Conservation (phyloP, 2,797 vertebrate genomes). For the Brotula barbata region DNA sequence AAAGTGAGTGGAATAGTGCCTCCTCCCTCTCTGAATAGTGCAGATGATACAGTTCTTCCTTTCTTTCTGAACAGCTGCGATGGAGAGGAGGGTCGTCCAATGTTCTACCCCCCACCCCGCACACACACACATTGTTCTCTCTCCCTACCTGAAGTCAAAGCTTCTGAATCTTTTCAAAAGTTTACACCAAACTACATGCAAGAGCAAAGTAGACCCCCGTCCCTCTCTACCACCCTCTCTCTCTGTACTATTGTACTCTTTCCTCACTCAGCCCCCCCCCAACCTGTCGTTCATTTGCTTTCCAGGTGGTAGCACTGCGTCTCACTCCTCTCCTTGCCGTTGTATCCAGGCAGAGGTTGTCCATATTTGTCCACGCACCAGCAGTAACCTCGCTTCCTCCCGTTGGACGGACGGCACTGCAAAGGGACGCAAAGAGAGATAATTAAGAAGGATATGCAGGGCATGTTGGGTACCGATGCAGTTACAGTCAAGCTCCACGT, state of each 20-base stretch:
- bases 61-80: constrained; percentile 49
- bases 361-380: constrained; percentile 98
- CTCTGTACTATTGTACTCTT: constrained; percentile 24
- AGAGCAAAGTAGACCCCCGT: constrained; percentile 51
- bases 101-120: constrained; percentile 19
- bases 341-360: constrained; percentile 84
- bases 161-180: constrained; percentile 69
- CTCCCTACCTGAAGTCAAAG: constrained; percentile 62
- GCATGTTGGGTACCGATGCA: too few relatives aligned
- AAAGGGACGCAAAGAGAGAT: constrained; percentile 13
- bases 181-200: constrained; percentile 67
- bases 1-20: constrained; percentile 80
- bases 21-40: constrained; percentile 80
- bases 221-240: constrained; percentile 31
- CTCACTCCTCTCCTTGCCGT: constrained; percentile 82
- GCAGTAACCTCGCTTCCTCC: constrained; percentile 91
- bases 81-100: constrained; percentile 42
- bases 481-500: too few relatives aligned
- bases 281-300: constrained; percentile 72
- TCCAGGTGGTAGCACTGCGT: constrained; percentile 86
- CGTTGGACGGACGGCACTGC: constrained; percentile 94
- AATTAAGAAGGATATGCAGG: too few relatives aligned
- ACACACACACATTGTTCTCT: constrained; percentile 52
- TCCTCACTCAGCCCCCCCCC: constrained; percentile 36
- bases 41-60: constrained; percentile 67